Evolutionary conservation across 2,113 vertebrate genomes (phyloP).

Genomic region (Phalacrocorax aristotelis): DNA sequence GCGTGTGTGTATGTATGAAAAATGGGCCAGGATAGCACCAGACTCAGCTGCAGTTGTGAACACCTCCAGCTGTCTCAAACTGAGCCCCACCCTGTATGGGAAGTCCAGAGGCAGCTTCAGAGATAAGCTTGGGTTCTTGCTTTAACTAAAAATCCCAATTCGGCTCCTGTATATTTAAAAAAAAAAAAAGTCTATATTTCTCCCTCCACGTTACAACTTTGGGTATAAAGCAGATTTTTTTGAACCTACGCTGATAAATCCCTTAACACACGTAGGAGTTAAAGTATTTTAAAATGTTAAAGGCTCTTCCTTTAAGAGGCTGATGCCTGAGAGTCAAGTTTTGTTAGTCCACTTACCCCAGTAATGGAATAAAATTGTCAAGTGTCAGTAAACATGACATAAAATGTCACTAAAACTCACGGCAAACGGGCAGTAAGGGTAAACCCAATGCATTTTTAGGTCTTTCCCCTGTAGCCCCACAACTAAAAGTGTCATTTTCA

Average conservation of each 20-base stretch:
- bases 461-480: not conserved
- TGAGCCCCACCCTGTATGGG: not conserved
- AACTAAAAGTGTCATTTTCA: not conserved
- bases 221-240: not conserved
- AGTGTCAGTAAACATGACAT: not conserved
- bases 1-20: fast-evolving
- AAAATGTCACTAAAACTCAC: not conserved
- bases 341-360: not conserved
- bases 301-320: not conserved
- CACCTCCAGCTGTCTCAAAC: not conserved
- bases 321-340: not conserved
- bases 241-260: not conserved
- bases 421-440: not conserved
- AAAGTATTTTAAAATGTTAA: not conserved
- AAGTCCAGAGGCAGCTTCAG: not conserved
- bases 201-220: not conserved
- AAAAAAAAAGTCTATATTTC: not conserved
- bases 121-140: not conserved
- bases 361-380: not conserved
- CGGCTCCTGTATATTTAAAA: not conserved
- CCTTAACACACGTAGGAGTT: not conserved
- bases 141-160: not conserved
- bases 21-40: not conserved
- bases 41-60: not conserved
- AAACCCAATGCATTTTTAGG: not conserved